Conservation (phyloP, 2,888 invertebrate species). For the Boloria euphrosyne region DNA sequence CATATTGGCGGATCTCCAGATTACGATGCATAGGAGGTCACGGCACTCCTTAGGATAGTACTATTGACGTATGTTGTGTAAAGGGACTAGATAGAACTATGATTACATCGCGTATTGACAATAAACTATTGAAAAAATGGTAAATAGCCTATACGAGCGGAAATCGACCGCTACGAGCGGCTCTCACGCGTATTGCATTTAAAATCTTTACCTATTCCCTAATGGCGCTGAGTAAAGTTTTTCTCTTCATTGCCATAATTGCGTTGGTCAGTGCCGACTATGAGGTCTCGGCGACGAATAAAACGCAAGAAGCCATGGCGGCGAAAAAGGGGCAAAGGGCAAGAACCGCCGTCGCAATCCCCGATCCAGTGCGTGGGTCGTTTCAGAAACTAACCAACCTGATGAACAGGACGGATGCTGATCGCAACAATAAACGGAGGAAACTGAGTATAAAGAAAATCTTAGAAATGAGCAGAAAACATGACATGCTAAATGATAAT, state of each 20-base stretch:
- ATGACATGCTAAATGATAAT: conserved; percentile 70
- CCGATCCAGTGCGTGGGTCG: conserved; percentile 59
- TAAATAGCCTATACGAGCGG: conserved; percentile 40
- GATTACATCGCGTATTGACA: conserved; percentile 50
- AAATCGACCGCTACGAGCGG: conserved; percentile 50
- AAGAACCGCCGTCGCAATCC: conserved; percentile 54
- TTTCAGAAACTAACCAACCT: conserved; percentile 60
- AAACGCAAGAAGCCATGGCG: conserved; percentile 73
- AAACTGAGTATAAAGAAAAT: conserved; percentile 59
- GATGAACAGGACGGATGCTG: conserved; percentile 60
- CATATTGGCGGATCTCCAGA: conserved; percentile 59
- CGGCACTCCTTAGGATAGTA: conserved; percentile 50
- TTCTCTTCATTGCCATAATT: conserved; percentile 59
- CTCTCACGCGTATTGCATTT: conserved; percentile 49
- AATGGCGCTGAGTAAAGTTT: conserved; percentile 69
- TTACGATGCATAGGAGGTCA: conserved; percentile 46
- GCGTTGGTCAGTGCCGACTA: conserved; percentile 59
- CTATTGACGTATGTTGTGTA: conserved; percentile 45
- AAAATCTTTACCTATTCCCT: conserved; percentile 54
- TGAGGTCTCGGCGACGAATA: conserved; percentile 68
- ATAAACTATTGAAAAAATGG: conserved; percentile 55
- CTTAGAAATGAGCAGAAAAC: conserved; percentile 50
- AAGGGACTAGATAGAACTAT: conserved; percentile 49
- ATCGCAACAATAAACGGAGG: conserved; percentile 47
- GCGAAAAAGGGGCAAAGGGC: conserved; percentile 67